Percentiles rank a stretch among this genome's conserved stretches.
Conservation (phyloP, 2,113 vertebrate genomes). For the Elephantulus edwardii region DNA sequence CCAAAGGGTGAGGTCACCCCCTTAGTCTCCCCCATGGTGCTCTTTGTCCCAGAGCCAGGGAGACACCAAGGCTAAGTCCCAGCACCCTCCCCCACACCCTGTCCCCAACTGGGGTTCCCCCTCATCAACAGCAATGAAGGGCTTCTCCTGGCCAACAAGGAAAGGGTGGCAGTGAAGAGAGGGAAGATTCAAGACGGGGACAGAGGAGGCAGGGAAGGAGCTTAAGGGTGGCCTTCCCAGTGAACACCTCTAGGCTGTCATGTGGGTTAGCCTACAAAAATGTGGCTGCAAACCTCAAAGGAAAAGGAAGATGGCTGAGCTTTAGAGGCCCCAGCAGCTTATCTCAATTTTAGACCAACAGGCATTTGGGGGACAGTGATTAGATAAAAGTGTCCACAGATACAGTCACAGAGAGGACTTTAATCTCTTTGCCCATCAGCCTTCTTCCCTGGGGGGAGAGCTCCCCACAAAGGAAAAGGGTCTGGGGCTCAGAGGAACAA, state of each 20-base stretch:
- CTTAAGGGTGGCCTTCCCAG: neutral
- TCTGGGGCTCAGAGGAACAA: neutral
- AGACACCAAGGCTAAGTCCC: conserved; percentile 54
- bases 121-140: neutral
- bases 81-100: neutral
- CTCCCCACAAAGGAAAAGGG: neutral
- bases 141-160: neutral
- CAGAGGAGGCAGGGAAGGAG: too few species aligned
- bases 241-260: neutral
- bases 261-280: neutral
- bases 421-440: fast-evolving
- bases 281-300: neutral
- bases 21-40: conserved; percentile 57
- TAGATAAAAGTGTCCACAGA: neutral
- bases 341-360: neutral
- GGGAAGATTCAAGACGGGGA: neutral
- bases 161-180: neutral
- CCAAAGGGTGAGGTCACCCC: conserved; percentile 76
- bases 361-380: neutral
- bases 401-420: neutral
- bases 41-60: conserved; percentile 69
- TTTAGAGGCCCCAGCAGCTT: neutral
- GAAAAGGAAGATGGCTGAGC: neutral
- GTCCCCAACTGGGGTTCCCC: neutral
- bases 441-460: neutral